A percentile compares a stretch with the other conserved stretches of the same genome.
These are phyloP conservation scores for Dromas ardeola DNA, from an alignment of 2,113 vertebrate genomes.

Conservation along the genomic window DNA sequence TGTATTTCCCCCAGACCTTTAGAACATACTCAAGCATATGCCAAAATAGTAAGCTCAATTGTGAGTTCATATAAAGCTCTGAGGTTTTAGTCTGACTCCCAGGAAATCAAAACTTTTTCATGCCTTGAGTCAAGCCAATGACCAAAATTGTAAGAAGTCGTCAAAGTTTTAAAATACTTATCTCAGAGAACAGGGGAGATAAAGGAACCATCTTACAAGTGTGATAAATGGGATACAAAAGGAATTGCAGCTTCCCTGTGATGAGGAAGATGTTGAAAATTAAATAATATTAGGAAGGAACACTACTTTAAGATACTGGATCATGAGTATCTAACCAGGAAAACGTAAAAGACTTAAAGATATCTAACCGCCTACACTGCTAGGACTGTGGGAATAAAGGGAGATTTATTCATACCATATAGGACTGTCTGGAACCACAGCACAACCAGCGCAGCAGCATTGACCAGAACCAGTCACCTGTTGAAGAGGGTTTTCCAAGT, in stretches of 20 bases:
- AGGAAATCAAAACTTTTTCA: not conserved
- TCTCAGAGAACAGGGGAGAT: not conserved
- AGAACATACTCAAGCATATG: not conserved
- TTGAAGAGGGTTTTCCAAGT: not conserved
- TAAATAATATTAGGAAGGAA: not conserved
- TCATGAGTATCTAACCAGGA: not conserved
- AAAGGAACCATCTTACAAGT: not conserved
- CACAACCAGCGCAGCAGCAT: not conserved
- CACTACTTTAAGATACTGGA: not conserved
- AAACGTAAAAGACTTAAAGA: not conserved
- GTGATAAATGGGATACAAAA: not conserved
- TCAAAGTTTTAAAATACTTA: not conserved
- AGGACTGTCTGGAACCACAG: not conserved
- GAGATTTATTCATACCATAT: not conserved
- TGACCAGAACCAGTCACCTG: not conserved
- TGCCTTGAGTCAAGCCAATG: not conserved
- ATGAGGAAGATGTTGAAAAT: not conserved
- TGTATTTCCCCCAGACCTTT: not conserved
- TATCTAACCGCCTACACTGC: not conserved
- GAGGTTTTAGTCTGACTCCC: not conserved
- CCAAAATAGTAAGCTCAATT: not conserved
- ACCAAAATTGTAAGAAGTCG: not conserved
- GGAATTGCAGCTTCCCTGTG: not conserved
- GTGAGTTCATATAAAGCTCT: not conserved
- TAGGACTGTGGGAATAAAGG: not conserved